Percentiles rank a stretch among this genome's conserved stretches.
These are phyloP conservation scores for Probosciger aterrimus DNA, from an alignment of 2,113 vertebrate genomes.

Conservation along the genomic window DNA sequence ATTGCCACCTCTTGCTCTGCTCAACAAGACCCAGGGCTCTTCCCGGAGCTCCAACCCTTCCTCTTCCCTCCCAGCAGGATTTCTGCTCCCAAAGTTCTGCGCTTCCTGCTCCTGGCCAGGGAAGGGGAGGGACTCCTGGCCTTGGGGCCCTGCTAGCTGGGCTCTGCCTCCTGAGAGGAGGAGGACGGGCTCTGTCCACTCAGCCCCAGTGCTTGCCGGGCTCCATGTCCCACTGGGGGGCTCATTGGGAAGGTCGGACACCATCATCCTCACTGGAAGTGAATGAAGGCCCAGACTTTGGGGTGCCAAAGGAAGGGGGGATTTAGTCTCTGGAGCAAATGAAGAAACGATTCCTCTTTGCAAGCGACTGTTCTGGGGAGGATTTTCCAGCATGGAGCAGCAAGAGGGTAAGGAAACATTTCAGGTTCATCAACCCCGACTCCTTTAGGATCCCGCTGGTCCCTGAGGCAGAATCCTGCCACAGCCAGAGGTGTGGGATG, in stretches of 20 bases:
- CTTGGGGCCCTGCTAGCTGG: not conserved
- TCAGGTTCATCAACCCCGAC: not conserved
- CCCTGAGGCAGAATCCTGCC: not conserved
- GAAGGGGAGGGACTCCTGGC: conserved; percentile 48
- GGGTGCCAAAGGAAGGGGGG: not conserved
- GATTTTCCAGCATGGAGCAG: conserved; percentile 26
- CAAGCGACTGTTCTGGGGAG: accelerated
- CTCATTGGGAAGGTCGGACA: not conserved
- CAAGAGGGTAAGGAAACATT: not conserved
- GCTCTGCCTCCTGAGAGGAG: not conserved
- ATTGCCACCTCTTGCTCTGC: not conserved
- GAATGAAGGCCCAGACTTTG: not conserved
- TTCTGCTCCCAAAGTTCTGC: not conserved
- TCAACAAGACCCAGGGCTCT: not conserved
- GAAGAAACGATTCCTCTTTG: not conserved
- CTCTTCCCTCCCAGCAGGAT: not conserved
- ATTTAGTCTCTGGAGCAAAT: not conserved
- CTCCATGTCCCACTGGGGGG: not conserved
- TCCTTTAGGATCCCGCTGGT: not conserved
- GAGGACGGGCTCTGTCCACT: not conserved
- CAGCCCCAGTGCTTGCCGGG: not conserved
- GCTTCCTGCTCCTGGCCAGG: not conserved
- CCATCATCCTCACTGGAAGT: accelerated
- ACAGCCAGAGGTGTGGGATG: not conserved
- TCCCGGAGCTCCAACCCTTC: not conserved